Evolutionary conservation across 2,888 invertebrate species (phyloP), one percentile per base, ranked within the genome.

Genomic region (Abrostola tripartita): DNA sequence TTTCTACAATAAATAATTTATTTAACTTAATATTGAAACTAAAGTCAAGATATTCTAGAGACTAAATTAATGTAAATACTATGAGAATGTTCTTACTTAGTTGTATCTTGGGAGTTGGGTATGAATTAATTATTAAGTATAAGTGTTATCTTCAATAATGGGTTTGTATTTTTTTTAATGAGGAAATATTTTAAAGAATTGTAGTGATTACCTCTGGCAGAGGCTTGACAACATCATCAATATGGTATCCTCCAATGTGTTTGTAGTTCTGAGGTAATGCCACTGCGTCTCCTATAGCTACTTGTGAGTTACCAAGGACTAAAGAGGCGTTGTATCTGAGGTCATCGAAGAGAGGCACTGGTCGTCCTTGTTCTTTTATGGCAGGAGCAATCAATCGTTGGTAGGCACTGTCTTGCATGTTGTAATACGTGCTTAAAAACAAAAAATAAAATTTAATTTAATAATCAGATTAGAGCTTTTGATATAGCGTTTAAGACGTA

Each of bases 221-320:
- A 5, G 83, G 81, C 49, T 76, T 72, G 6, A 76, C 60, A 0
- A 74, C 65, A 0, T 73, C 66, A 37, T 79, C 70, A 38, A 87
- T 82, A 58, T 87, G 86, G 50, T 78, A 86, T 5, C 85, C 85
- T n/a, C 78, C 83, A 24, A 85, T 71, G 49, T 72, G 63, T 12
- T 76, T 78, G 14, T 76, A 79, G 42, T 65, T 81, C 37, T 75
- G 81, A 0, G 83, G 83, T 12, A 81, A 37, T 12, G 64, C 62
- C 4, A 67, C 10, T n/a, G 78, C 38, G 5, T 65, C 57, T 10
- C 76, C 76, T 6, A 76, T 42, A n/a, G 67, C 72, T 5, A 70
- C 59, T 11, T 80, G 75, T 0, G 71, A 54, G 6, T 76, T 83
- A 0, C 74, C 77, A 6, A 83, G 41, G 6, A 79, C 37, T 8